Conservation (phyloP, 1,140 invertebrate genomes). For the Drosophila seguyi region DNA sequence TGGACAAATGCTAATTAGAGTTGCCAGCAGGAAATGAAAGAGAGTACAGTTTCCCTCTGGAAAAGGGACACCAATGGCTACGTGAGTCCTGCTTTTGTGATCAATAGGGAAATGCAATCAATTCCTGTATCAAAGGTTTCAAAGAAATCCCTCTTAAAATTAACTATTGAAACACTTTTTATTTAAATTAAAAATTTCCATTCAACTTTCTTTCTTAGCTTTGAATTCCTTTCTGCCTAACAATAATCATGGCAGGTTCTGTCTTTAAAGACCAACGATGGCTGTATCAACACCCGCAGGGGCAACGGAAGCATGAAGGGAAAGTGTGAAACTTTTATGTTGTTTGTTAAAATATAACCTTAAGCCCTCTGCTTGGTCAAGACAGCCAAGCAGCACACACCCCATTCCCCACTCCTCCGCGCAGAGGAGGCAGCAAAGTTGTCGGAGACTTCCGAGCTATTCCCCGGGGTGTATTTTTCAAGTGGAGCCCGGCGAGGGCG, state of each 20-base stretch:
- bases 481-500: constrained; percentile 47
- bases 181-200: neutral
- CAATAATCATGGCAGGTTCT: constrained; percentile 33
- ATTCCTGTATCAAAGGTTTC: neutral
- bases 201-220: neutral
- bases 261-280: constrained; percentile 25
- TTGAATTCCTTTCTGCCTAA: neutral
- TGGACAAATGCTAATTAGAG: constrained; percentile 56
- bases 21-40: neutral
- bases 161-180: neutral
- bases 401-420: neutral
- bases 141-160: no score
- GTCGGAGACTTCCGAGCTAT: constrained; percentile 43
- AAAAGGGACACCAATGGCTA: neutral
- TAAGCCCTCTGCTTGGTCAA: constrained; percentile 61
- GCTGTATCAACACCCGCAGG: constrained; percentile 32
- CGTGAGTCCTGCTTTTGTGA: neutral
- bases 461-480: constrained; percentile 79
- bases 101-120: neutral
- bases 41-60: neutral
- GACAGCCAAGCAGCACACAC: constrained; percentile 19
- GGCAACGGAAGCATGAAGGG: constrained; percentile 23
- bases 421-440: constrained; percentile 26
- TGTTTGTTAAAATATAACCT: constrained; percentile 73
- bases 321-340: constrained; percentile 77